phyloP scores from a whole-genome alignment of 2,888 invertebrate genomes.

The Pharmacophagus antenor region DNA sequence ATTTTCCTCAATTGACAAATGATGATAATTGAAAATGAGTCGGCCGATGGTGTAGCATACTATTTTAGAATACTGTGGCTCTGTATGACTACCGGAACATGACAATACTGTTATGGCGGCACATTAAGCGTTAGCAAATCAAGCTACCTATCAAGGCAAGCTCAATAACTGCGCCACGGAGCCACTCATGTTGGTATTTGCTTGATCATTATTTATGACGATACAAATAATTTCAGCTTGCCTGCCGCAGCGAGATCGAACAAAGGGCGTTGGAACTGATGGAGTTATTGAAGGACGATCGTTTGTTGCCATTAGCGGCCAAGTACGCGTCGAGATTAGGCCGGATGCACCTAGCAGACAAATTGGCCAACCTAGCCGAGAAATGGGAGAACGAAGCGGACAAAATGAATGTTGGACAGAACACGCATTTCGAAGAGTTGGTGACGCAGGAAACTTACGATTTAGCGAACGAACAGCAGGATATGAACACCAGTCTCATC shows the following conservation, averaged over 20 bases:
- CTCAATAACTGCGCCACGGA: too few relatives aligned
- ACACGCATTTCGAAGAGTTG: slow-evolving; percentile 59
- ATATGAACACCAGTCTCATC: slow-evolving; percentile 66
- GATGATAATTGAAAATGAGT: too few relatives aligned
- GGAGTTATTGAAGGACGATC: slow-evolving; percentile 88
- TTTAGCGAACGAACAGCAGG: slow-evolving; percentile 60
- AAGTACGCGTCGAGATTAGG: slow-evolving; percentile 92
- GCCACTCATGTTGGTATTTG: too few relatives aligned
- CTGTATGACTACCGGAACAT: too few relatives aligned
- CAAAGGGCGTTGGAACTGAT: slow-evolving; percentile 93
- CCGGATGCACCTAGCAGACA: slow-evolving; percentile 88
- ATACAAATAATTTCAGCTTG: slow-evolving; percentile 82
- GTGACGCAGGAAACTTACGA: slow-evolving; percentile 69
- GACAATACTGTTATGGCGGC: too few relatives aligned
- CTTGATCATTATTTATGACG: too few relatives aligned
- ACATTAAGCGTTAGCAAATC: too few relatives aligned
- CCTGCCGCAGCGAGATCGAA: slow-evolving; percentile 91
- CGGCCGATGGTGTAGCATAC: too few relatives aligned
- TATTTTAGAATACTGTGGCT: too few relatives aligned
- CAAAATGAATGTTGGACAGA: slow-evolving; percentile 54
- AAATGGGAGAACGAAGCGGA: slow-evolving; percentile 52
- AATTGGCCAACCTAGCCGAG: slow-evolving; percentile 83
- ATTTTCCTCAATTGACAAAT: too few relatives aligned
- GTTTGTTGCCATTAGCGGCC: slow-evolving; percentile 90
- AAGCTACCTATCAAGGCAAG: too few relatives aligned